Conservation (phyloP, 2,113 vertebrate species). For the Oryzias woworae region DNA sequence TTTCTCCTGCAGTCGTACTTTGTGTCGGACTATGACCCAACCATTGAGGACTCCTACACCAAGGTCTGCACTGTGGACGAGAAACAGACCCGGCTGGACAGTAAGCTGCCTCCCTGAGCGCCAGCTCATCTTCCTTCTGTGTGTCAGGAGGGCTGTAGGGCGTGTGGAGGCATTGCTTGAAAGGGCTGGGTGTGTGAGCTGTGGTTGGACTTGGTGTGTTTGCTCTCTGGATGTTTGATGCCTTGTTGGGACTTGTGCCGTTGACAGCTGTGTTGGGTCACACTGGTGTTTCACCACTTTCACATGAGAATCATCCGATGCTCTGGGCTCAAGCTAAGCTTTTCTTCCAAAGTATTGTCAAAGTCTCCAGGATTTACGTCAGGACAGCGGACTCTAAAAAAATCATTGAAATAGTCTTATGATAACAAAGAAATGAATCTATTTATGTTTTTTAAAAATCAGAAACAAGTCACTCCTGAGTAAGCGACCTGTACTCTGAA, state of each 20-base stretch:
- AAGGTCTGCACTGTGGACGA: conserved; percentile 86
- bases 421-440: too few species aligned
- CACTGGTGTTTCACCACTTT: conserved; percentile 15
- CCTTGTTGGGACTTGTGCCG: conserved; percentile 64
- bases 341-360: too few species aligned
- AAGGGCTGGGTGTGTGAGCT: conserved; percentile 34
- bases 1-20: conserved; percentile 85
- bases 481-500: too few species aligned
- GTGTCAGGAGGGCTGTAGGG: conserved; percentile 17
- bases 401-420: too few species aligned
- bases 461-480: too few species aligned
- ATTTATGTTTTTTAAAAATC: too few species aligned
- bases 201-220: conserved; percentile 21
- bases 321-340: too few species aligned
- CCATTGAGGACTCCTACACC: conserved; percentile 92
- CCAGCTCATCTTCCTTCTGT: background rate
- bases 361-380: too few species aligned
- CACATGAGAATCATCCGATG: conserved; percentile 18
- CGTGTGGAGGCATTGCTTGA: conserved; percentile 17
- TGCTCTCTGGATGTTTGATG: conserved; percentile 49
- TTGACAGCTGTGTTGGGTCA: conserved; percentile 16
- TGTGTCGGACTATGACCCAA: conserved; percentile 92
- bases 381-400: too few species aligned
- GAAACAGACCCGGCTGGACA: conserved; percentile 84
- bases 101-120: conserved; percentile 69